Evolutionary conservation across 2,888 invertebrate species (phyloP), one percentile per base, ranked within the genome.

Genomic region (Tipula unca): DNA sequence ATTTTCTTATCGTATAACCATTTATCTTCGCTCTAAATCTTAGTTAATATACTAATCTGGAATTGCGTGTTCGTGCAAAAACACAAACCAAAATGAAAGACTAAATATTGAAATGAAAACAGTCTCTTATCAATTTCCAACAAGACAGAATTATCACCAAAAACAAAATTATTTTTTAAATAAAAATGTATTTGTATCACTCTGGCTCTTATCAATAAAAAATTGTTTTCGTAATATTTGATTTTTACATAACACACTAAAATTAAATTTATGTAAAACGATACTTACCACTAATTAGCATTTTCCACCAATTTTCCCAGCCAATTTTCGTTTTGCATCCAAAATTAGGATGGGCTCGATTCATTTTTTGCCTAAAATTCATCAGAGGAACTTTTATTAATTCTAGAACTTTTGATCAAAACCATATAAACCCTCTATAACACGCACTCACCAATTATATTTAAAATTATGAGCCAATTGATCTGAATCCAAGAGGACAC

Each of bases 291-390:
- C 89, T 88, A 87, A 90, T 90, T 86, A 91, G 87, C 87, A 91
- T 90, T 84, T 92, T 92, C 98, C 98, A 98, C 98, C 98, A 98
- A 85, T 93, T 92, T 88, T 94, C 92, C 94, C 96, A 97, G 32
- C 93, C 92, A 32, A 97, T 89, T 1, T 93, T 94, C 0, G 93
- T 92, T 85, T 92, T 90, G 87, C 91, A 92, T 0, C 98, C 98
- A 90, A 94, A 98, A 91, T 97, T 96, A 14, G 98, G 97, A 91
- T 96, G 93, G 86, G 94, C 91, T 84, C 90, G 88, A 88, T 93
- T 93, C 92, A 96, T 93, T 82, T 90, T 89, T 84, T 89, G 88
- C 90, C 90, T 91, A 48, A 14, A 86, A 29, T 69, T 32, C 20
- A 82, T 39, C 32, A n/a, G 8, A 8, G 32, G 1, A 29, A 54